Base-by-base conservation (phyloP, 2,888 invertebrate species). In the Napeogenes sylphis region DNA sequence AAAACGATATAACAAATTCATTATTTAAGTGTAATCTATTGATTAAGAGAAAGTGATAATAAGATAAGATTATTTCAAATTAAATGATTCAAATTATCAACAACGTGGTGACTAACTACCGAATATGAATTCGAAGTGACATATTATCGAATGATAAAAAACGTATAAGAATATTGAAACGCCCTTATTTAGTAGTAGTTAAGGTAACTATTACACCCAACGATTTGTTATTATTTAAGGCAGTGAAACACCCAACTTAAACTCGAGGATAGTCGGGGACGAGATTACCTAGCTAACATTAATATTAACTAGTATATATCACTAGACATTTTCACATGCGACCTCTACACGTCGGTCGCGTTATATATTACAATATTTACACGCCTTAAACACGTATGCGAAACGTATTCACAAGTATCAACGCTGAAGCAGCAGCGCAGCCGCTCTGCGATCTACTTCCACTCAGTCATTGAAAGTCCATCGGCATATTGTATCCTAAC, bases 181-280 rank as follows among this genome's bases (percentile, higher is more conserved):
- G 82, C 79, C 83, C 89, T 88, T 89, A 90, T 82, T 66, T 81
- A n/a, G 87, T 85, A 87, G 76, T 84, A 87, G 82, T 87, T 86
- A 81, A 83, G 79, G 76, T 85, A 85, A 86, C 83, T 83, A 87
- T 88, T 87, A 89, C 82, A 80, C 77, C 83, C 76, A 86, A 82
- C 78, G 76, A 77, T 70, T 66, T 80, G 68, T 80, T 79, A 79
- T 83, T 80, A 86, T 85, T 88, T 90, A 90, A 90, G 90, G 90
- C 90, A 90, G 90, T 90, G 90, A 90, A 86, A 90, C 87, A 86
- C 88, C 90, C 90, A 90, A 90, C 90, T 82, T 82, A 90, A 90
- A 89, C 81, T 84, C 80, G 83, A 90, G 88, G 87, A 86, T 83
- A 85, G 90, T 90, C 87, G 90, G 90, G 90, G 85, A 87, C 86